phyloP scores from a whole-genome alignment of 2,888 invertebrate species.

The Philaethria dido region DNA sequence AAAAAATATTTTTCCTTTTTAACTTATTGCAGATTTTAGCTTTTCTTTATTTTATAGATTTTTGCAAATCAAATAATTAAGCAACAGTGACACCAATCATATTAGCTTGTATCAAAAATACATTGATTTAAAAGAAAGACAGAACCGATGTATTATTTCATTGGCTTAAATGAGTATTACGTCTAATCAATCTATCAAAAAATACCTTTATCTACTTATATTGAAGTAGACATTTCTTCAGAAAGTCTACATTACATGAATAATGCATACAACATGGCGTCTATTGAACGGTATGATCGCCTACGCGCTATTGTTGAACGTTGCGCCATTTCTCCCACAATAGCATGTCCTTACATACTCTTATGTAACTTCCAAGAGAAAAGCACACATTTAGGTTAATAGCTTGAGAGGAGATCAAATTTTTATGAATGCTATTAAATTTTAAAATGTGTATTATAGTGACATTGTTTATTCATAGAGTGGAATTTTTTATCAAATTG shows the following conservation, averaged over 20 bases:
- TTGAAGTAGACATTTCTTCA: conserved; percentile 37
- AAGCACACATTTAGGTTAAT: conserved; percentile 43
- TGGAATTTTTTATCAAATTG: neutral
- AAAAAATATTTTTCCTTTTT: no score
- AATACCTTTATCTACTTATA: conserved; percentile 30
- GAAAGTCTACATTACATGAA: conserved; percentile 43
- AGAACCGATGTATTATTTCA: no score
- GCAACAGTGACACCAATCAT: no score
- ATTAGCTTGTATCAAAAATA: no score
- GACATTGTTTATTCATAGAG: neutral
- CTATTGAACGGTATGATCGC: conserved; percentile 48
- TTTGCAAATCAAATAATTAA: no score
- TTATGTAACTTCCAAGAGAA: conserved; percentile 42
- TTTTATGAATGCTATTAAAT: conserved; percentile 14
- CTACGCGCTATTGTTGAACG: conserved; percentile 43
- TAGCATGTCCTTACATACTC: conserved; percentile 42
- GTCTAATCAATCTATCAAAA: conserved; percentile 21
- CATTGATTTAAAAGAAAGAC: no score
- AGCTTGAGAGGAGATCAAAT: conserved; percentile 35
- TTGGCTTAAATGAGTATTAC: neutral
- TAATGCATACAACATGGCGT: conserved; percentile 45
- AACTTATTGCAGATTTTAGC: no score
- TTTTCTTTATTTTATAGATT: no score
- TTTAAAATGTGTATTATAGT: neutral
- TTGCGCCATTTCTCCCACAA: conserved; percentile 42